Percentiles rank a stretch among this genome's conserved stretches.
phyloP scores from a whole-genome alignment of 1,140 invertebrate genomes.

The Aphaenogaster ashmeadi region DNA sequence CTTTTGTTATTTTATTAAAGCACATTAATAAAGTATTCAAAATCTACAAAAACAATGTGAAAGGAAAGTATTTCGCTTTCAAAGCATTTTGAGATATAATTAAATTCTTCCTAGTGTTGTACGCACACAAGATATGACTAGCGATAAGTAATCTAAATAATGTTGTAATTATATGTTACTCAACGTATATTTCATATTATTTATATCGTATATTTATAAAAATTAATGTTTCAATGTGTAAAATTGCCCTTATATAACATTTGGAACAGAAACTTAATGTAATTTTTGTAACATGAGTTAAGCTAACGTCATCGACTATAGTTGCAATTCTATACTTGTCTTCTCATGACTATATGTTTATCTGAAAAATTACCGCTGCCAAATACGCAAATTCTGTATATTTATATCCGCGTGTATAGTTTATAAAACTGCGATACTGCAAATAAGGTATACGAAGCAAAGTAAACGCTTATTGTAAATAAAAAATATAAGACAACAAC shows the following conservation, averaged over 20 bases:
- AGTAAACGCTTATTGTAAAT: not conserved
- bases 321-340: slow-evolving; percentile 53
- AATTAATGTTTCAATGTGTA: slow-evolving; percentile 10
- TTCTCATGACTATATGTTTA: slow-evolving; percentile 49
- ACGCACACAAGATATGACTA: not conserved
- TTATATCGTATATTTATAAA: not conserved
- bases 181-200: not conserved
- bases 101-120: slow-evolving; percentile 7
- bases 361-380: slow-evolving; percentile 69
- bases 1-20: not conserved
- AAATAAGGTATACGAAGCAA: not conserved
- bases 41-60: not conserved
- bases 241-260: slow-evolving; percentile 10
- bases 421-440: slow-evolving; percentile 27
- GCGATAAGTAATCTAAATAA: not conserved
- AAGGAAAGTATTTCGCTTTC: not conserved
- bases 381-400: slow-evolving; percentile 78
- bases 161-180: not conserved
- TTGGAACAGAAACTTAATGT: not conserved
- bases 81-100: not conserved
- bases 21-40: not conserved
- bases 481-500: not conserved
- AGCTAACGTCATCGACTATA: slow-evolving; percentile 33
- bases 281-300: slow-evolving; percentile 34
- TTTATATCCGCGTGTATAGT: slow-evolving; percentile 32